These are phyloP conservation scores for Oreohelix idahoensis DNA, from an alignment of 1,140 invertebrate genomes.

Conservation along the genomic window DNA sequence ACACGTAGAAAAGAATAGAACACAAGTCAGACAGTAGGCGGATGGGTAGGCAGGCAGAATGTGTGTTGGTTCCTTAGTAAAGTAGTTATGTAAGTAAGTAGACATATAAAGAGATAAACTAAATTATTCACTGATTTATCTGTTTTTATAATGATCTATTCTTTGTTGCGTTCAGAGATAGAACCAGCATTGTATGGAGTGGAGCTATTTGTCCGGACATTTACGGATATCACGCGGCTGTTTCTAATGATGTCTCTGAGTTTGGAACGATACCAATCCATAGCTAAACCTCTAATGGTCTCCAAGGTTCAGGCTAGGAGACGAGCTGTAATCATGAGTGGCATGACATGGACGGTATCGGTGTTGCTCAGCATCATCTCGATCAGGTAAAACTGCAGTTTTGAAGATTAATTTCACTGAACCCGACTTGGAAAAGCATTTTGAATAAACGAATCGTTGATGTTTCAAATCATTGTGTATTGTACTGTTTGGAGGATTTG, in stretches of 20 bases:
- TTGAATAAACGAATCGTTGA: too few species aligned
- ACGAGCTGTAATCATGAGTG: neutral
- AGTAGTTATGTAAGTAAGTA: too few species aligned
- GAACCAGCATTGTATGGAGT: neutral
- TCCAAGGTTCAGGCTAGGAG: constrained; percentile 23
- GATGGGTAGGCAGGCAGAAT: too few species aligned
- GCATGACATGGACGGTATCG: neutral
- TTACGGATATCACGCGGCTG: neutral
- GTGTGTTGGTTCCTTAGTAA: too few species aligned
- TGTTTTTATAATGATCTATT: too few species aligned
- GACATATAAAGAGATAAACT: too few species aligned
- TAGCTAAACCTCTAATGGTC: constrained; percentile 6
- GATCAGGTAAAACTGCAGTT: constrained; percentile 7
- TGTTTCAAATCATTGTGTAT: too few species aligned
- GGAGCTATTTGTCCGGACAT: constrained; percentile 24
- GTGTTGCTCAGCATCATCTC: neutral
- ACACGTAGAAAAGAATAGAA: too few species aligned
- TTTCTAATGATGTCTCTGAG: constrained; percentile 19
- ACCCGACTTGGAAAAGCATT: too few species aligned
- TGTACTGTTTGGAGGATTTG: too few species aligned
- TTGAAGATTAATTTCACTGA: neutral
- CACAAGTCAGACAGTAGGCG: too few species aligned
- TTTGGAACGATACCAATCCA: constrained; percentile 25
- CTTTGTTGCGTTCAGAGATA: neutral
- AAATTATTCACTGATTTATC: too few species aligned